These are phyloP conservation scores for Epistrophe eligans DNA, from an alignment of 2,888 invertebrate species.

Conservation along the genomic window DNA sequence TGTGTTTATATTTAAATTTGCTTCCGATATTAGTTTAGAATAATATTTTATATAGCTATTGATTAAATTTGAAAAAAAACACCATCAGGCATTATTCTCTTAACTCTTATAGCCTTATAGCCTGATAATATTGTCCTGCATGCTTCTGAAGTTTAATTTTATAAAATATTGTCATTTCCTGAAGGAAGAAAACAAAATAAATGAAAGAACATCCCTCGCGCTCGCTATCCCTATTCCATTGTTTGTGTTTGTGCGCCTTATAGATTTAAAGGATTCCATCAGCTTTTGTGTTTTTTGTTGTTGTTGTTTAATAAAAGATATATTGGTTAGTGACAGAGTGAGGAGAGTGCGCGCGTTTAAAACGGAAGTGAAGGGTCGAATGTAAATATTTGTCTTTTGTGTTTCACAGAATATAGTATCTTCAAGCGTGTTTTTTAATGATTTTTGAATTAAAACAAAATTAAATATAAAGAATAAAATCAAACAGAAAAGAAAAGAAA, in stretches of 20 bases:
- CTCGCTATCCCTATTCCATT: neutral
- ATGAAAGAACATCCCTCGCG: slow-evolving; percentile 19
- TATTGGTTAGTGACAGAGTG: neutral
- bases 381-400: slow-evolving; percentile 67
- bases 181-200: slow-evolving; percentile 39
- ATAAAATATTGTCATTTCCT: slow-evolving; percentile 56
- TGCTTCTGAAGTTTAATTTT: slow-evolving; percentile 21
- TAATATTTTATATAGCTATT: slow-evolving; percentile 9
- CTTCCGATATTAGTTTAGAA: slow-evolving; percentile 13
- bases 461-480: neutral
- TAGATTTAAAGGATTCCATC: slow-evolving; percentile 52
- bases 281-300: slow-evolving; percentile 36
- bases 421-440: slow-evolving; percentile 17
- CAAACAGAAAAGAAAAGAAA: neutral
- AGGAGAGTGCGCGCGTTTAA: slow-evolving; percentile 49
- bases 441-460: neutral
- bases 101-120: neutral
- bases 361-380: slow-evolving; percentile 52
- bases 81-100: slow-evolving; percentile 36
- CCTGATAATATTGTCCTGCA: slow-evolving; percentile 11
- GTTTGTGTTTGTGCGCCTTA: slow-evolving; percentile 35
- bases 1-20: slow-evolving; percentile 27
- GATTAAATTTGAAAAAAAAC: slow-evolving; percentile 58
- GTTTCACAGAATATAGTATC: neutral
- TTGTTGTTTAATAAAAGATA: neutral